phyloP scores from a whole-genome alignment of 1,140 invertebrate genomes.

The Apolygus lucorum region DNA sequence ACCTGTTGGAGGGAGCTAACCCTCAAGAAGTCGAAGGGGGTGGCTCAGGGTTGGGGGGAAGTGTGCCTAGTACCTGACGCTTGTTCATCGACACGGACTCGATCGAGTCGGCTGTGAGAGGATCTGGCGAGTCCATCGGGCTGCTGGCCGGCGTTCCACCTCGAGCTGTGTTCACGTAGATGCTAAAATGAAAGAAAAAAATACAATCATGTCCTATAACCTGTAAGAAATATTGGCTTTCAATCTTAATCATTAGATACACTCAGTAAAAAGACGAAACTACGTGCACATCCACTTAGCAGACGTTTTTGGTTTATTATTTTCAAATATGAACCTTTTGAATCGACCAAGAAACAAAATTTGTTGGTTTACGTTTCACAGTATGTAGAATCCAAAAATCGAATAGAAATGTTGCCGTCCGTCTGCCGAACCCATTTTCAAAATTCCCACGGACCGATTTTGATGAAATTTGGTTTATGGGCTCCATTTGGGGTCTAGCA shows the following conservation, averaged over 20 bases:
- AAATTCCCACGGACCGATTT: too few relatives aligned
- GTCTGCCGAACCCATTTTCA: too few relatives aligned
- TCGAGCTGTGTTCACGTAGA: constrained; percentile 56
- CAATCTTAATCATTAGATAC: background rate
- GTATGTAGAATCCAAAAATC: too few relatives aligned
- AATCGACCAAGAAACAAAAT: too few relatives aligned
- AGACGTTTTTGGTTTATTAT: too few relatives aligned
- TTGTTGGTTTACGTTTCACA: too few relatives aligned
- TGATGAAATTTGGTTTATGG: too few relatives aligned
- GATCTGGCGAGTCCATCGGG: constrained; percentile 47
- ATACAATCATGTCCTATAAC: background rate
- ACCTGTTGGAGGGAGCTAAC: constrained; percentile 30
- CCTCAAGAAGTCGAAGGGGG: constrained; percentile 33
- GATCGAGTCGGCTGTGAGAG: constrained; percentile 49
- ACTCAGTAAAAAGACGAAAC: too few relatives aligned
- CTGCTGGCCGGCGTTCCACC: constrained; percentile 50
- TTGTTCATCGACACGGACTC: constrained; percentile 43
- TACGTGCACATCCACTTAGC: too few relatives aligned
- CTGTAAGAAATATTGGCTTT: background rate
- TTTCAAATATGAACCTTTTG: too few relatives aligned
- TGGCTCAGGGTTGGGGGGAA: constrained; percentile 29
- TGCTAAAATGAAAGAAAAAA: constrained; percentile 42
- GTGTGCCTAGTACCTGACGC: constrained; percentile 34
- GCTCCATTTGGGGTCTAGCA: too few relatives aligned
- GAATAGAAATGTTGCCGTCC: too few relatives aligned